phyloP scores from a whole-genome alignment of 92 coral and sea anemone genomes.

The Hydrozoanthus gracilis region DNA sequence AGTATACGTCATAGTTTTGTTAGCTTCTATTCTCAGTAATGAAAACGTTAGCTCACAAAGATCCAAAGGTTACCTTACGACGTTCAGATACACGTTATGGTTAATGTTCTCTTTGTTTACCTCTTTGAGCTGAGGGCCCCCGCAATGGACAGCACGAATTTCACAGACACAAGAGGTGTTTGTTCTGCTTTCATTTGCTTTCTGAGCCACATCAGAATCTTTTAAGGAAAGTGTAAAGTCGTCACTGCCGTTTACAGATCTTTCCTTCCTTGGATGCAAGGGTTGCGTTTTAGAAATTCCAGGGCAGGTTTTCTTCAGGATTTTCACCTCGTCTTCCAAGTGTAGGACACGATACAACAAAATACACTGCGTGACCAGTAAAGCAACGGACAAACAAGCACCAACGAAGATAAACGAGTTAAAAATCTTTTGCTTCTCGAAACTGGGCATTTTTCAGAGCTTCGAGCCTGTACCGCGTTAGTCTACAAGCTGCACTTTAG shows the following conservation, averaged over 20 bases:
- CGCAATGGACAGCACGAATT: neutral
- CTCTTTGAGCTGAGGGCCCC: neutral
- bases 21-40: too few species aligned
- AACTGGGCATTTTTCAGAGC: too few species aligned
- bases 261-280: neutral
- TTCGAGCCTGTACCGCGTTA: too few species aligned
- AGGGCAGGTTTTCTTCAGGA: neutral
- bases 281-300: neutral
- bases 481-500: too few species aligned
- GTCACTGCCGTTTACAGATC: neutral
- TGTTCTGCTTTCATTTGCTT: conserved; percentile 7
- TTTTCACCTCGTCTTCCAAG: neutral
- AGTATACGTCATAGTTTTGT: too few species aligned
- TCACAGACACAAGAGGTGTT: neutral
- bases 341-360: neutral
- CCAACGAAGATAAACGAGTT: neutral
- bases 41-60: too few species aligned
- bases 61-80: neutral
- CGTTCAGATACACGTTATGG: neutral
- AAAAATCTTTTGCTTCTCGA: too few species aligned
- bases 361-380: conserved; percentile 3
- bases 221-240: neutral
- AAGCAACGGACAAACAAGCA: neutral
- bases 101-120: neutral
- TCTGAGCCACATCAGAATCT: too few species aligned